Evolutionary conservation across 2,888 invertebrate genomes (phyloP).

Genomic region (Chrysina gloriosa): DNA sequence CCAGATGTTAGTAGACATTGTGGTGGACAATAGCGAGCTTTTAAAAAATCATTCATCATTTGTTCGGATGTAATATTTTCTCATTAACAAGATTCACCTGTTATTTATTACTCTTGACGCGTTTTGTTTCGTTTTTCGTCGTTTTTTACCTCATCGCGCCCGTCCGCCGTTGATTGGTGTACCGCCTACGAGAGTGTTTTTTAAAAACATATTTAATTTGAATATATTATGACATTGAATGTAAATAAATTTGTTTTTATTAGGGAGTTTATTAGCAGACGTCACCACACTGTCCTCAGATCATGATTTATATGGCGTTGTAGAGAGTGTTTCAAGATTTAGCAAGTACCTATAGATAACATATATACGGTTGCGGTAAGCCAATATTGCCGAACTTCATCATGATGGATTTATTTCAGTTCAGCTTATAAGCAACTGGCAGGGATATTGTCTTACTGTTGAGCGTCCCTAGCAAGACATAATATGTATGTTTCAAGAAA

Average conservation of each 20-base stretch:
- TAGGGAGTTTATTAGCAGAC: constrained; percentile 52
- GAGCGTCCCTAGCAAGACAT: too few species aligned
- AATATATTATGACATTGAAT: constrained; percentile 61
- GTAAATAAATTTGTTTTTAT: constrained; percentile 59
- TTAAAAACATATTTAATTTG: constrained; percentile 59
- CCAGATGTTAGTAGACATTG: constrained; percentile 46
- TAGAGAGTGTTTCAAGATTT: constrained; percentile 8
- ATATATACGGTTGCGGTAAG: neutral
- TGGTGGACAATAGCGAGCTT: constrained; percentile 48
- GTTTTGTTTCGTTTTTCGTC: constrained; percentile 49
- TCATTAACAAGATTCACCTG: constrained; percentile 61
- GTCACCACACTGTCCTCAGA: constrained; percentile 54
- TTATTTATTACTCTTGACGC: constrained; percentile 55
- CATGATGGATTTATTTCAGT: too few species aligned
- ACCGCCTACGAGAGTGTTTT: constrained; percentile 38
- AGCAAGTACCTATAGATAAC: too few species aligned
- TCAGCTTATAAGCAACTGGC: too few species aligned
- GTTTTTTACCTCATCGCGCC: constrained; percentile 40
- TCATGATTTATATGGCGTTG: constrained; percentile 50
- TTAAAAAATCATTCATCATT: constrained; percentile 58
- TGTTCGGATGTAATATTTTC: constrained; percentile 58
- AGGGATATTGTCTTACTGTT: too few species aligned
- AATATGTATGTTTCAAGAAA: too few species aligned
- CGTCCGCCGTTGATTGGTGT: constrained; percentile 38
- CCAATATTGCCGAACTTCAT: too few species aligned